Evolutionary conservation across 2,888 invertebrate species (phyloP).

Genomic region (Andrena praecox): DNA sequence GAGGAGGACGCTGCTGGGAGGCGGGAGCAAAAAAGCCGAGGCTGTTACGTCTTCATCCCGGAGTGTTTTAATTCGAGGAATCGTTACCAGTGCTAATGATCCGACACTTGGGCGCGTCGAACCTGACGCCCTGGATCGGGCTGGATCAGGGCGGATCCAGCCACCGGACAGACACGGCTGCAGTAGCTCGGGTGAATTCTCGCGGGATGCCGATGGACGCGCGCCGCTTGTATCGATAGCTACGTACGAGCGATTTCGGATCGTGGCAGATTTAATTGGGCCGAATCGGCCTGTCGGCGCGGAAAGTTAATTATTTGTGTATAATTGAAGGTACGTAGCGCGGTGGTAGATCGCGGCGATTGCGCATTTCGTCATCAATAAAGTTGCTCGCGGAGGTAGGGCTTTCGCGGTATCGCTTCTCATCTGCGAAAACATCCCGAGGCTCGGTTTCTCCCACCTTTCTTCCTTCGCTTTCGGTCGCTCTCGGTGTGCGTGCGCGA

Average conservation of each 20-base stretch:
- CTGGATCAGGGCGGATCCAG: not conserved
- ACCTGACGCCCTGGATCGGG: not conserved
- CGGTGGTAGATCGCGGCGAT: constrained; percentile 74
- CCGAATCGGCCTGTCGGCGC: constrained; percentile 61
- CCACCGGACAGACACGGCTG: not conserved
- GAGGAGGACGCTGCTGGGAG: not conserved
- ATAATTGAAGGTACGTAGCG: constrained; percentile 72
- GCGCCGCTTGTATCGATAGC: constrained; percentile 32
- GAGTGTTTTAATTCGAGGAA: not conserved
- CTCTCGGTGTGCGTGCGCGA: not conserved
- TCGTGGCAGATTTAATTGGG: constrained; percentile 69
- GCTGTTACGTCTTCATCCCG: constrained; percentile 2
- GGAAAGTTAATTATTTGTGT: constrained; percentile 76
- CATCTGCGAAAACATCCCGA: constrained; percentile 75
- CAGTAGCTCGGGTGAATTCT: not conserved
- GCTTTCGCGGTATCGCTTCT: constrained; percentile 72
- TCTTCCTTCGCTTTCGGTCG: constrained; percentile 18
- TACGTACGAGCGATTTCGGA: constrained; percentile 55
- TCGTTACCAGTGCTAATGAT: not conserved
- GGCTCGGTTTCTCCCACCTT: constrained; percentile 26
- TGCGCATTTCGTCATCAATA: constrained; percentile 78
- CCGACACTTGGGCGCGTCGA: not conserved
- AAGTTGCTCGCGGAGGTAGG: constrained; percentile 68
- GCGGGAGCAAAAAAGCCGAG: not conserved
- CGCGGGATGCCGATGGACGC: constrained; percentile 35